These are phyloP conservation scores for Cryptocephalus primarius DNA, from an alignment of 2,888 invertebrate genomes.

Conservation along the genomic window DNA sequence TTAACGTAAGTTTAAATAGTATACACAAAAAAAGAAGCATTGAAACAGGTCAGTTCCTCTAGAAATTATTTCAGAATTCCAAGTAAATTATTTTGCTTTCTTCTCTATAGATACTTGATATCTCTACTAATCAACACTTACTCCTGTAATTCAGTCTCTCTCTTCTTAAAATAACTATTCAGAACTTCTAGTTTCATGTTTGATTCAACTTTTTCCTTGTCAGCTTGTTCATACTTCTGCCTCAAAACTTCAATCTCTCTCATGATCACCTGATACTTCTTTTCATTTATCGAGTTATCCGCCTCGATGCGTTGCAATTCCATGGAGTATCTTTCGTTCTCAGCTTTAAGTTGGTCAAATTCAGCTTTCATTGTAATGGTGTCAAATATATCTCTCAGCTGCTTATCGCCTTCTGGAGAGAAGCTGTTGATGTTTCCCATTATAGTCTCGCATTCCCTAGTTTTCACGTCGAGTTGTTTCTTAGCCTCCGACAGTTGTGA, in stretches of 20 bases:
- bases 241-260: constrained; percentile 45
- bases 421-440: constrained; percentile 36
- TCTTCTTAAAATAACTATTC: constrained; percentile 82
- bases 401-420: constrained; percentile 16
- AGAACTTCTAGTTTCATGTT: constrained; percentile 76
- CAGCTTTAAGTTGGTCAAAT: constrained; percentile 42
- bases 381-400: constrained; percentile 37
- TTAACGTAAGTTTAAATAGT: too few relatives aligned
- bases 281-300: constrained; percentile 37
- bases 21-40: background rate
- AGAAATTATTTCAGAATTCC: too few relatives aligned
- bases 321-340: constrained; percentile 39
- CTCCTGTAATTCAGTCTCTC: constrained; percentile 80
- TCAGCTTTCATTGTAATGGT: constrained; percentile 49
- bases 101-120: too few relatives aligned
- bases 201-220: constrained; percentile 65
- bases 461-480: constrained; percentile 29
- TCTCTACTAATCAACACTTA: constrained; percentile 40
- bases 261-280: constrained; percentile 34
- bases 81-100: too few relatives aligned
- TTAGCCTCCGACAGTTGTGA: constrained; percentile 32
- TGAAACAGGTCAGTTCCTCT: background rate
- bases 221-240: constrained; percentile 50
- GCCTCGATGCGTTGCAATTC: constrained; percentile 35
- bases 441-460: constrained; percentile 36